phyloP scores from a whole-genome alignment of 2,113 vertebrate species.

The Tursiops truncatus region DNA sequence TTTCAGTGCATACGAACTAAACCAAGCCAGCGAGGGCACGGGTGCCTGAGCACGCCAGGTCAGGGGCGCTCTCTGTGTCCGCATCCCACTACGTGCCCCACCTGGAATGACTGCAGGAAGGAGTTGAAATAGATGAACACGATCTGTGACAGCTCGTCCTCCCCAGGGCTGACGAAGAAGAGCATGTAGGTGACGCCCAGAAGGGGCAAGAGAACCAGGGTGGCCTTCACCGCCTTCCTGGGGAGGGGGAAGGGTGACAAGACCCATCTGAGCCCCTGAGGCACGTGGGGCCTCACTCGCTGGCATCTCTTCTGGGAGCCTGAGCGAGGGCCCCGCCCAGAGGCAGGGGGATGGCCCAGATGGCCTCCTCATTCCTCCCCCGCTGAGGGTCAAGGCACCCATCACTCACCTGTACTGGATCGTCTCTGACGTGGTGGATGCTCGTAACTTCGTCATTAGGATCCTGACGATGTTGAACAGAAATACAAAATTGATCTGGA shows the following conservation, averaged over 20 bases:
- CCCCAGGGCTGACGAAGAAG: slow-evolving; percentile 97
- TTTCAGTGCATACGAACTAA: neutral
- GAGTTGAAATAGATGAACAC: slow-evolving; percentile 99
- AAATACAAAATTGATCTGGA: slow-evolving; percentile 98
- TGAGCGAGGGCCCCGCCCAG: neutral
- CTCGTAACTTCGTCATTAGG: slow-evolving; percentile 97
- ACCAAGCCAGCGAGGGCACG: fast-evolving
- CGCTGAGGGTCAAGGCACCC: neutral
- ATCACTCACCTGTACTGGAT: slow-evolving; percentile 95
- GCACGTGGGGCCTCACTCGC: neutral
- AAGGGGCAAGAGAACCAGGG: slow-evolving; percentile 94
- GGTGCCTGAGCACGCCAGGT: neutral
- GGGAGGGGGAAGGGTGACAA: neutral
- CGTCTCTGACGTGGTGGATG: slow-evolving; percentile 97
- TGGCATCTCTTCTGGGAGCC: neutral
- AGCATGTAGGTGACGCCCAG: slow-evolving; percentile 99
- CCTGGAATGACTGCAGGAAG: slow-evolving; percentile 99
- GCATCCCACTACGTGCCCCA: slow-evolving; percentile 63
- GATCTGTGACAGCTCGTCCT: slow-evolving; percentile 97
- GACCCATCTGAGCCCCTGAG: neutral
- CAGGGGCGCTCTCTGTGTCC: neutral
- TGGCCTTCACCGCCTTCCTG: slow-evolving; percentile 99
- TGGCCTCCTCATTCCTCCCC: neutral
- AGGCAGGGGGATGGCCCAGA: neutral
- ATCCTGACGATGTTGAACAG: slow-evolving; percentile 99